Evolutionary conservation across 2,888 invertebrate species (phyloP).

Genomic region (Hyposoter dolosus): DNA sequence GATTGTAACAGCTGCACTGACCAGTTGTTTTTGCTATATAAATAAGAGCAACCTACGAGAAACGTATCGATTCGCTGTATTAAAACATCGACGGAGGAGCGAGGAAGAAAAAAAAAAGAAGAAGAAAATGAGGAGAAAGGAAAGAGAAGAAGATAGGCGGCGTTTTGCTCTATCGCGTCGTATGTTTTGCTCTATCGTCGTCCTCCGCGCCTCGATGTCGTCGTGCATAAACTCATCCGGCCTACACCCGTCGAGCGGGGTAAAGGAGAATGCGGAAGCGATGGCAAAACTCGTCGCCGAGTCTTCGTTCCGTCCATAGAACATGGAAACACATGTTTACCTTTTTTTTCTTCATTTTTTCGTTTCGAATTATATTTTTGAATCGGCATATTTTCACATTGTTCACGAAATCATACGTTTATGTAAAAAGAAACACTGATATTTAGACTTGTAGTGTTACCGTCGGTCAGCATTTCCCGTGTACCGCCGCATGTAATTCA

Average conservation of each 20-base stretch:
- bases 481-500: constrained; percentile 72
- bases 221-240: constrained; percentile 53
- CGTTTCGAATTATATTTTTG: background rate
- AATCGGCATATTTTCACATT: constrained; percentile 27
- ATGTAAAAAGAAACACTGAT: background rate
- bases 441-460: background rate
- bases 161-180: constrained; percentile 20
- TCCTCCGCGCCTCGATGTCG: constrained; percentile 19
- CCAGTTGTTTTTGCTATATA: constrained; percentile 11
- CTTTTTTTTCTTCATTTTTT: constrained; percentile 16
- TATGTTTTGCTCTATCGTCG: constrained; percentile 19
- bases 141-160: background rate
- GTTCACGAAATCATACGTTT: background rate
- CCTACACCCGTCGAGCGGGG: constrained; percentile 32
- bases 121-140: background rate
- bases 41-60: constrained; percentile 1
- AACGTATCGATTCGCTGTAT: constrained; percentile 8
- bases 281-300: constrained; percentile 72
- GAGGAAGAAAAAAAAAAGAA: background rate
- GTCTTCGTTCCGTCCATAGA: constrained; percentile 20
- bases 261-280: constrained; percentile 73
- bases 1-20: constrained; percentile 22
- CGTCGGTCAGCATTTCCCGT: constrained; percentile 62
- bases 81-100: background rate
- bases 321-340: constrained; percentile 70